A percentile compares a stretch with the other conserved stretches of the same genome.
phyloP scores from a whole-genome alignment of 2,113 vertebrate genomes.

The Myotis davidii region DNA sequence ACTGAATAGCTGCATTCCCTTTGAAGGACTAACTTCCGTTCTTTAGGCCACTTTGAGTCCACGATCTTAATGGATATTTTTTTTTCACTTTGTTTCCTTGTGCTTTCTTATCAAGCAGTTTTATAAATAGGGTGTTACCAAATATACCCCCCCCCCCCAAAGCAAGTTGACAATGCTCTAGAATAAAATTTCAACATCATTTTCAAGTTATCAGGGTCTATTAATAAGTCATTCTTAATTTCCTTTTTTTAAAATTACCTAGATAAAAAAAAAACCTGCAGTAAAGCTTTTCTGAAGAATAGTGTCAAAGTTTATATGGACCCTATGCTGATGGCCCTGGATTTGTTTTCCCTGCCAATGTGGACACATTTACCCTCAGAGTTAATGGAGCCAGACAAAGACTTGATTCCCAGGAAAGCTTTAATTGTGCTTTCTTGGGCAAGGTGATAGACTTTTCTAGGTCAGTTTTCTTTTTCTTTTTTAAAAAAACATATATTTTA shows the following conservation, averaged over 20 bases:
- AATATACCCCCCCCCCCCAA: background rate
- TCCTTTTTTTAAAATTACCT: background rate
- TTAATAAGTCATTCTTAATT: background rate
- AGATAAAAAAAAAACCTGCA: background rate
- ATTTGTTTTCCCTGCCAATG: background rate
- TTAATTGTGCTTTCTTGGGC: background rate
- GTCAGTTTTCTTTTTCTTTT: background rate
- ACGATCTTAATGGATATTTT: background rate
- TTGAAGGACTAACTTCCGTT: background rate
- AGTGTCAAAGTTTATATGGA: background rate
- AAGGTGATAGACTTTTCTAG: background rate
- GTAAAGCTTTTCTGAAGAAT: background rate
- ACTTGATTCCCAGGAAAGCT: background rate
- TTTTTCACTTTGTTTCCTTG: background rate
- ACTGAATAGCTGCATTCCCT: background rate
- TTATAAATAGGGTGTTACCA: background rate
- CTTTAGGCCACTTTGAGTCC: background rate
- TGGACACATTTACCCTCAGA: background rate
- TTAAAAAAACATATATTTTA: too few relatives aligned
- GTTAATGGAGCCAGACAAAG: background rate
- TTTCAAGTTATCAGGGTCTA: background rate
- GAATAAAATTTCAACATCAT: background rate
- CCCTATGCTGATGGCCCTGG: background rate
- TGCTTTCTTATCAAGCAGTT: background rate
- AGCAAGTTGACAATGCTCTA: background rate